A percentile compares a stretch with the other conserved stretches of the same genome.
These are phyloP conservation scores for Sarcophilus harrisii DNA, from an alignment of 2,797 vertebrate species.

Conservation along the genomic window DNA sequence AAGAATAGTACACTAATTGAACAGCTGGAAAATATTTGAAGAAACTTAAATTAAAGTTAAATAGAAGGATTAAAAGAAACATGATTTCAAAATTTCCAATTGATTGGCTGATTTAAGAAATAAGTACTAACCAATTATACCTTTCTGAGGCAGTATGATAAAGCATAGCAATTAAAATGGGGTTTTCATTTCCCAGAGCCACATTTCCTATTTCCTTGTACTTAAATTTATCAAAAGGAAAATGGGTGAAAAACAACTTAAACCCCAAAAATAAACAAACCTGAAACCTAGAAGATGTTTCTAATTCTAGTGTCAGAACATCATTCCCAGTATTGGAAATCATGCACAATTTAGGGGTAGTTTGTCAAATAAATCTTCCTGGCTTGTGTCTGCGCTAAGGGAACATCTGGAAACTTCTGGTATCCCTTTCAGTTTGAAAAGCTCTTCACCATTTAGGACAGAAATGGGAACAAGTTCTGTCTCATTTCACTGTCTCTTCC, in stretches of 20 bases:
- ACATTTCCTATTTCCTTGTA: conserved; percentile 23
- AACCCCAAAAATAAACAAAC: neutral
- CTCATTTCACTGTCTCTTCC: neutral
- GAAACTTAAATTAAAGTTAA: conserved; percentile 47
- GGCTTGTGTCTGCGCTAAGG: neutral
- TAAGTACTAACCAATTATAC: conserved; percentile 12
- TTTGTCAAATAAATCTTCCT: neutral
- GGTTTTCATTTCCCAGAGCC: conserved; percentile 41
- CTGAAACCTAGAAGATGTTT: neutral
- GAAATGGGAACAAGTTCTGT: neutral
- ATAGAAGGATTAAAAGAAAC: conserved; percentile 48
- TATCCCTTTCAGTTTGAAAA: neutral
- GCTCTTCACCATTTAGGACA: neutral
- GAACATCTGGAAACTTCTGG: neutral
- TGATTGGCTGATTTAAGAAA: conserved; percentile 42
- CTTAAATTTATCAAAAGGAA: neutral
- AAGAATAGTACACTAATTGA: conserved; percentile 62
- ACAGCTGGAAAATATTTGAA: conserved; percentile 56
- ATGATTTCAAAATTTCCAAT: conserved; percentile 56
- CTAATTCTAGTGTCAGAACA: neutral
- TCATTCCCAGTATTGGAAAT: neutral
- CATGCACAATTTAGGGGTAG: neutral
- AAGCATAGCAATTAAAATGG: conserved; percentile 31
- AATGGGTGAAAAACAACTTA: neutral
- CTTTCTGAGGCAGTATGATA: conserved; percentile 44